Evolutionary conservation across 2,113 vertebrate genomes (phyloP), one percentile per base, ranked within the genome.

Genomic region (Microtus ochrogaster): DNA sequence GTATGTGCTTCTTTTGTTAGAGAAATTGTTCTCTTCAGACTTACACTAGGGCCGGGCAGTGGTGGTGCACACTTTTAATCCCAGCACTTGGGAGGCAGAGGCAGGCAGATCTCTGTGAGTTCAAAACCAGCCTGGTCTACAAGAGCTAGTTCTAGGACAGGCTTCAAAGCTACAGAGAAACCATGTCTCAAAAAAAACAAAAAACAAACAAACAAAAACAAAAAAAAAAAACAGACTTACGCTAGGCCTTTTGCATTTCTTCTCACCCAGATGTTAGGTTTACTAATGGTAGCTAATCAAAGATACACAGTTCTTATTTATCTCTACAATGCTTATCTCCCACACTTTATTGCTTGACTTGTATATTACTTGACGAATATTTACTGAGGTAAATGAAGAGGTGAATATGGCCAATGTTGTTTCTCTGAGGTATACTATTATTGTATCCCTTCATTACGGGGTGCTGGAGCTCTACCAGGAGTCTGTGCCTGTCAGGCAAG

Each of bases 311-410:
- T 94, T 74, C 87, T 76, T 81, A 47, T 77, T 68, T 74, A 86
- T 85, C 81, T 77, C 91, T 89, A 86, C 13, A 90, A 33, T 58
- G 10, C 79, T 87, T 90, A 90, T 58, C 17, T 44, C 16, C 68
- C 28, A 77, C 19, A 73, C 26, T 66, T 4, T 83, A 70, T 73
- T 90, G 61, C 33, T 68, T 88, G 79, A 17, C 52, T 49, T 87
- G 44, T 49, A 3, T 44, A 13, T 83, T 44, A 28, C 5, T 91
- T 90, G 39, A 73, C 89, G 92, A 93, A 76, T 90, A 92, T 78
- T 89, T 74, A 44, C 73, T 96, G 86, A 95, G 36, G 76, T 85
- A 39, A 82, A 82, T n/a, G 36, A 92, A 92, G 24, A 79, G 61
- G 49, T 70, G 7, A 72, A 68, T 88, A 28, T 68, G 88, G 21